Conservation (phyloP, 1,140 invertebrate genomes). For the Lineus longissimus region DNA sequence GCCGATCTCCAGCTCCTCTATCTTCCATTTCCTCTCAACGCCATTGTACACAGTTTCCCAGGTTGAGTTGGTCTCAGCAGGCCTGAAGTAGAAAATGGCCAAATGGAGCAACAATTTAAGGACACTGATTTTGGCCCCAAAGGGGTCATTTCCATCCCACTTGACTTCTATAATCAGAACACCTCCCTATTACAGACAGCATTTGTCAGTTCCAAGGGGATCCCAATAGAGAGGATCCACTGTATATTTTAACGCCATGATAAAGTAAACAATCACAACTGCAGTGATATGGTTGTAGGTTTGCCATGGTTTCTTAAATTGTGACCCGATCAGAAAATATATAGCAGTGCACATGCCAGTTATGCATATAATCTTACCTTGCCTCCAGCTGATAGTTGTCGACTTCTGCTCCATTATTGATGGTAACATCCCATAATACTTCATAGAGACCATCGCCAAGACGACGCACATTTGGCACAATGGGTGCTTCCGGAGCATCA, state of each 20-base stretch:
- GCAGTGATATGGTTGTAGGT: too few relatives aligned
- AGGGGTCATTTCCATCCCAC: too few relatives aligned
- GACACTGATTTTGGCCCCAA: constrained; percentile 7
- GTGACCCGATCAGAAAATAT: too few relatives aligned
- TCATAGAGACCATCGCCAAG: constrained; percentile 66
- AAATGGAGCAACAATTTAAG: background rate
- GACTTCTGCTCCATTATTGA: constrained; percentile 61
- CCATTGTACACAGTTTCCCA: constrained; percentile 79
- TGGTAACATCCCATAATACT: constrained; percentile 67
- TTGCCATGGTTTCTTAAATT: too few relatives aligned
- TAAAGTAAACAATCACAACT: too few relatives aligned
- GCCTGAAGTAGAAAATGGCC: constrained; percentile 16
- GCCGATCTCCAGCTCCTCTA: constrained; percentile 62
- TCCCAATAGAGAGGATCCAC: too few relatives aligned
- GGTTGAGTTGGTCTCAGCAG: constrained; percentile 15
- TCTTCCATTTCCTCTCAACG: constrained; percentile 76
- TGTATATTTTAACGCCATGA: too few relatives aligned
- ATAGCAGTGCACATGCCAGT: too few relatives aligned
- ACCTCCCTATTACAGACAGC: too few relatives aligned
- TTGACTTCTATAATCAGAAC: too few relatives aligned
- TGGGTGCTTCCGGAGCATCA: constrained; percentile 34
- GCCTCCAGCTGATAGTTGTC: constrained; percentile 37
- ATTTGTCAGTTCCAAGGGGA: too few relatives aligned
- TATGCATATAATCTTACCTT: too few relatives aligned
- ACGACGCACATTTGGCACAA: constrained; percentile 61